These are phyloP conservation scores for Todus mexicanus DNA, from an alignment of 2,797 vertebrate species.

Conservation along the genomic window DNA sequence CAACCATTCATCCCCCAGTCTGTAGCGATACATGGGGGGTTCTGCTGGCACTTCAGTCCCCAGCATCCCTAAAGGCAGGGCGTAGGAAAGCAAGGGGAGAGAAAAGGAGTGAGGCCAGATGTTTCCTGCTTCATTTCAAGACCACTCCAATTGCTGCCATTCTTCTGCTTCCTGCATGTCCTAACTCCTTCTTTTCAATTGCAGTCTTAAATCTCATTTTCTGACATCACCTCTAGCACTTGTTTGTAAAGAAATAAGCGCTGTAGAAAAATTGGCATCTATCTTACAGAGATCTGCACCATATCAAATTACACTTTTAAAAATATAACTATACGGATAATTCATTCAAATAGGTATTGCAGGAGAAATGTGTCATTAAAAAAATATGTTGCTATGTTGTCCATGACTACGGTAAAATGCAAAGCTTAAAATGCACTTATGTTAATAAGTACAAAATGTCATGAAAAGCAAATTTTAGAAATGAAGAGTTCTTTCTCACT, in stretches of 20 bases:
- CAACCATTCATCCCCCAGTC: no score
- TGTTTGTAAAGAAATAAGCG: background rate
- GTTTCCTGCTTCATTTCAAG: background rate
- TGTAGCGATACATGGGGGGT: background rate
- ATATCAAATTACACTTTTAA: background rate
- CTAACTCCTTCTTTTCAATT: background rate
- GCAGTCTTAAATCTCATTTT: background rate
- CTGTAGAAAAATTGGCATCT: background rate
- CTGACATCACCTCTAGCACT: background rate
- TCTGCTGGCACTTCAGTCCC: no score
- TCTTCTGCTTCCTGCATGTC: background rate
- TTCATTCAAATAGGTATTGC: background rate
- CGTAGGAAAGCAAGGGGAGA: background rate
- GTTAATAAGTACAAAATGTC: background rate
- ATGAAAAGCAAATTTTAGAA: background rate
- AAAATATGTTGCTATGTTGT: background rate
- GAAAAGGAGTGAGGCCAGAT: background rate
- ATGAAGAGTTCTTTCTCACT: background rate
- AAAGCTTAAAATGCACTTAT: background rate
- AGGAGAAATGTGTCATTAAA: background rate
- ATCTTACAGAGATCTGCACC: background rate
- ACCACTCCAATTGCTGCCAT: accelerated
- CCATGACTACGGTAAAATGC: background rate
- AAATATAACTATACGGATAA: background rate
- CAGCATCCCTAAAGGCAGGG: background rate